These are phyloP conservation scores for Drymodes brunneopygia DNA, from an alignment of 2,113 vertebrate genomes.

Conservation along the genomic window DNA sequence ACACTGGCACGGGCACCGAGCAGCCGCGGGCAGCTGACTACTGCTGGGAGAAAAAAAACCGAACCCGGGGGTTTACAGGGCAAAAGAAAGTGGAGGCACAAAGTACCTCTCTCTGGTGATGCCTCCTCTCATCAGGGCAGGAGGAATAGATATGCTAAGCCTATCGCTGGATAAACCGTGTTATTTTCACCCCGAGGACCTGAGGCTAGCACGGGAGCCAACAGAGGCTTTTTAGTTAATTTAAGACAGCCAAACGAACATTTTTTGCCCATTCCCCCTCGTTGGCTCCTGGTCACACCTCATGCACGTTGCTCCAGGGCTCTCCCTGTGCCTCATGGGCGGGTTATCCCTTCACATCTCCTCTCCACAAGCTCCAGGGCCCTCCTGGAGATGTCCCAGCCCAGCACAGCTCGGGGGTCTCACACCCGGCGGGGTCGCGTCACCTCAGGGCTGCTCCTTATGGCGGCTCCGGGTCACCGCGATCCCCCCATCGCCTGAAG, in stretches of 20 bases:
- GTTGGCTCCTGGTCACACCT: fast-evolving
- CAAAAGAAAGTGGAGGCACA: neutral
- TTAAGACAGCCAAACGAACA: fast-evolving
- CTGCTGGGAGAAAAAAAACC: constrained; percentile 1
- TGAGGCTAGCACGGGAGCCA: neutral
- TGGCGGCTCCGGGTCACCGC: neutral
- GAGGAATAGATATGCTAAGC: neutral
- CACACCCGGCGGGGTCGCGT: neutral
- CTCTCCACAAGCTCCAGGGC: neutral
- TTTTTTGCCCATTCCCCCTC: neutral
- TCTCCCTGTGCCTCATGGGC: fast-evolving
- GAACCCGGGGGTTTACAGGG: neutral
- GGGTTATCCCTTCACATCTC: neutral
- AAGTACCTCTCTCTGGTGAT: neutral
- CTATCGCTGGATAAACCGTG: neutral
- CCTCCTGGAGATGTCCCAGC: neutral
- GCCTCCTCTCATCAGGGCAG: neutral
- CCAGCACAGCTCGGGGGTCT: neutral
- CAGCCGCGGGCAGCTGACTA: constrained; percentile 68
- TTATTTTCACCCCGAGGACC: neutral
- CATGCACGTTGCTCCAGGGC: fast-evolving
- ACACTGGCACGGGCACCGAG: constrained; percentile 63
- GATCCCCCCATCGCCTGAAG: no score
- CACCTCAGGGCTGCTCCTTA: neutral
- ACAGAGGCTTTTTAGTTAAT: neutral